Conservation (phyloP, 2,888 invertebrate species). For the Saturnia pavonia region DNA sequence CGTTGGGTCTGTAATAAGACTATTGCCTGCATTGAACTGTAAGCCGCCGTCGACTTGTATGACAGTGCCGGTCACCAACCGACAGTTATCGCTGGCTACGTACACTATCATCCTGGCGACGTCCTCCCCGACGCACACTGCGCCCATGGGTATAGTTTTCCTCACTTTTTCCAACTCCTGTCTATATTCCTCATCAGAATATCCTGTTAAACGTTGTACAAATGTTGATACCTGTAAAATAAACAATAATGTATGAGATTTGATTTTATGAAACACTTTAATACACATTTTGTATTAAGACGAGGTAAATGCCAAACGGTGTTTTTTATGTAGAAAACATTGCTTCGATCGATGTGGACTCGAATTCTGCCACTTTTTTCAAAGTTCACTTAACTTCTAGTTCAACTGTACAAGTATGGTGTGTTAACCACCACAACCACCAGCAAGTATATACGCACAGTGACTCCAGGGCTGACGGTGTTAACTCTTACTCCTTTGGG, state of each 20-base stretch:
- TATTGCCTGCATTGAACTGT: slow-evolving; percentile 21
- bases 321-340: no score
- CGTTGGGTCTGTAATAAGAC: slow-evolving; percentile 23
- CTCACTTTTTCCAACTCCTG: slow-evolving; percentile 29
- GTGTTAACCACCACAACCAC: no score
- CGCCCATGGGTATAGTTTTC: slow-evolving; percentile 35
- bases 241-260: background rate
- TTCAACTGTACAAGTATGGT: no score
- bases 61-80: slow-evolving; percentile 89
- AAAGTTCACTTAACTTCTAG: no score
- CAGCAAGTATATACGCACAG: slow-evolving; percentile 1
- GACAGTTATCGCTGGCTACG: slow-evolving; percentile 90
- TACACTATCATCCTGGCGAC: slow-evolving; percentile 91
- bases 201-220: slow-evolving; percentile 34
- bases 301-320: no score
- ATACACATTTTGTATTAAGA: no score
- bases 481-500: slow-evolving; percentile 83
- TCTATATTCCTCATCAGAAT: slow-evolving; percentile 34
- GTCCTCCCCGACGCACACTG: slow-evolving; percentile 74
- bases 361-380: no score
- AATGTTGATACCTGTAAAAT: slow-evolving; percentile 31
- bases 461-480: slow-evolving; percentile 86
- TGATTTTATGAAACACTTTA: background rate
- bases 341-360: no score
- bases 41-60: slow-evolving; percentile 43